A percentile compares a stretch with the other conserved stretches of the same genome.
Evolutionary conservation across 2,797 vertebrate species (phyloP).

Genomic region (Micromesistius poutassou): DNA sequence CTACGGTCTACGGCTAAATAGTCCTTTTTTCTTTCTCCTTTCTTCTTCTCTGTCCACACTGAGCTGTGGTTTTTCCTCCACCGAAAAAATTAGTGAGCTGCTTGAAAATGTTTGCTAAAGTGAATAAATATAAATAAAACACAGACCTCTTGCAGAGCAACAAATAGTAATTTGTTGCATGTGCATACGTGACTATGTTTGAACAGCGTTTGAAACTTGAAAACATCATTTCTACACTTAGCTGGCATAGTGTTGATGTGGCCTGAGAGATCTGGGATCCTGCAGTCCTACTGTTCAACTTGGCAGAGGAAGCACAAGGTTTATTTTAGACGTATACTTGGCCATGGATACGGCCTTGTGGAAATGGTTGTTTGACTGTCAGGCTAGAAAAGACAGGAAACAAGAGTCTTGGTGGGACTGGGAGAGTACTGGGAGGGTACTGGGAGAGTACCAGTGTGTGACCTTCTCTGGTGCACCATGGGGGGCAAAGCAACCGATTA

Average conservation of each 20-base stretch:
- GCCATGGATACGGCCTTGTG: too few species aligned
- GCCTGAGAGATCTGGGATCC: not conserved
- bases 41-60: not conserved
- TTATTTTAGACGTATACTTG: too few species aligned
- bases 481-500: not conserved
- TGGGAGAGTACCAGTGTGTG: not conserved
- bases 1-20: not conserved
- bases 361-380: too few species aligned
- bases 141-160: not conserved
- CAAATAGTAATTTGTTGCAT: not conserved
- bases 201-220: not conserved
- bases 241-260: not conserved
- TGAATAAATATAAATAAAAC: not conserved
- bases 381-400: too few species aligned
- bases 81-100: not conserved
- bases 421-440: too few species aligned
- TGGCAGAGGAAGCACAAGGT: too few species aligned
- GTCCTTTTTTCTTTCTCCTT: not conserved
- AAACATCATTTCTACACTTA: not conserved
- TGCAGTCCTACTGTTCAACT: too few species aligned
- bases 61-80: not conserved
- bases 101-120: not conserved
- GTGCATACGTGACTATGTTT: not conserved
- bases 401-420: too few species aligned
- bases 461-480: not conserved